Conservation (phyloP, 2,888 invertebrate species). For the Drosophila merina region DNA sequence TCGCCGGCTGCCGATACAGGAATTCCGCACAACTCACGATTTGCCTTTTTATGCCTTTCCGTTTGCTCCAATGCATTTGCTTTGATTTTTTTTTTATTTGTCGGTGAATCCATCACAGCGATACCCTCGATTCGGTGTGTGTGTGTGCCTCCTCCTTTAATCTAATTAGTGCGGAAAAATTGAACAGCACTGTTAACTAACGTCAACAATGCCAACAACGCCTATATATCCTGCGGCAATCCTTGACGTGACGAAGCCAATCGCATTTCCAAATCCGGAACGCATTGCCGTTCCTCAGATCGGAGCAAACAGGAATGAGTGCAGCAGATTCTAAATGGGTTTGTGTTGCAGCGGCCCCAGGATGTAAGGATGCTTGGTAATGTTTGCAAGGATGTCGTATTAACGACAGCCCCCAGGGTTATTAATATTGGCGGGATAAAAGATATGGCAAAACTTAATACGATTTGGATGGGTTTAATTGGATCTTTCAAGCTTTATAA, state of each 20-base stretch:
- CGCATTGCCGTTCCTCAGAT: slow-evolving; percentile 22
- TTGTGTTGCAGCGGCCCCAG: slow-evolving; percentile 22
- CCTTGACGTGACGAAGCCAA: slow-evolving; percentile 71
- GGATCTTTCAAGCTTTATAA: too few relatives aligned
- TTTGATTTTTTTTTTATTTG: slow-evolving; percentile 36
- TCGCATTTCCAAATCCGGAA: slow-evolving; percentile 58
- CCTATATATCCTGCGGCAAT: slow-evolving; percentile 55
- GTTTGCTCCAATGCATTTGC: slow-evolving; percentile 45
- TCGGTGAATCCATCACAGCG: slow-evolving; percentile 52
- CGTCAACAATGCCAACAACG: slow-evolving; percentile 56
- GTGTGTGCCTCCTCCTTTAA: slow-evolving; percentile 63
- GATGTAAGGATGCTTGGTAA: slow-evolving; percentile 59
- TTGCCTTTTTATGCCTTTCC: slow-evolving; percentile 38
- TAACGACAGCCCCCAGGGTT: slow-evolving; percentile 6
- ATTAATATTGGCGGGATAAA: slow-evolving; percentile 1
- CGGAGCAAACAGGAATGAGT: slow-evolving; percentile 26
- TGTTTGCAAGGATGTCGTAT: slow-evolving; percentile 55
- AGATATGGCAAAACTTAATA: not conserved
- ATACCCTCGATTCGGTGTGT: slow-evolving; percentile 19
- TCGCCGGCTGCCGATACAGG: slow-evolving; percentile 54
- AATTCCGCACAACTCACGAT: slow-evolving; percentile 52
- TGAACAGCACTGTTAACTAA: slow-evolving; percentile 73
- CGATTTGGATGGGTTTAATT: not conserved
- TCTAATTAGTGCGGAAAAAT: slow-evolving; percentile 77
- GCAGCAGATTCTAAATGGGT: slow-evolving; percentile 25